Base-by-base conservation (phyloP, 2,113 vertebrate genomes). In the Nerophis lumbriciformis region DNA sequence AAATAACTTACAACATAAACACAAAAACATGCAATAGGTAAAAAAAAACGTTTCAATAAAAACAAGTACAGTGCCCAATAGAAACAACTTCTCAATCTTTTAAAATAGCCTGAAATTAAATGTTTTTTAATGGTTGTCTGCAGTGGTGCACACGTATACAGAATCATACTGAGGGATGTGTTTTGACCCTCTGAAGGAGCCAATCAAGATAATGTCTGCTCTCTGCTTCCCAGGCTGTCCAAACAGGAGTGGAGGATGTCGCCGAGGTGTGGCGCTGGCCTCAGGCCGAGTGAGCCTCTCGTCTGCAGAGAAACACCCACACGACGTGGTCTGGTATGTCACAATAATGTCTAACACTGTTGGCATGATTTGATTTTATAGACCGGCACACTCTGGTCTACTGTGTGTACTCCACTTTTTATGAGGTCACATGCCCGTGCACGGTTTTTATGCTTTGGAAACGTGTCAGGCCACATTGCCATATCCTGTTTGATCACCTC, bases 261-360 rank as follows among this genome's bases (percentile, higher is more conserved):
- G 50, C 39, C 5, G 79, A 76, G 69, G 76, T 66, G 65, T 61
- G 63, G 66, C 51, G 54, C 52, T 71, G 4, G 58, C 69, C 76
- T 72, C 49, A 9, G 65, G 77, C 65, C 48, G 38, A 52, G 68
- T 48, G 48, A 58, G 48, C 60, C 66, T 76, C 74, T 73, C 50
- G 59, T 38, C 80, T 78, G 67, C 65, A 55, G 73, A 76, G 72
- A 68, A 68, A 62, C 64, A 66, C 66, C 19, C 76, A 79, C 45
- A 36, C 50, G 77, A 60, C 67, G 65, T 77, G 74, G 75, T 74
- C 68, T 68, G 59, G 42, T 73, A 51, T 59, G 76, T 66, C 67
- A 70, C 77, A 73, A 76, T 75, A 83, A 80, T 73, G 75, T 72
- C 60, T 38, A 49, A 59, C 66, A 72, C 71, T 79, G 81, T 82